Conservation (phyloP, 2,888 invertebrate species). For the Clunio marinus region DNA sequence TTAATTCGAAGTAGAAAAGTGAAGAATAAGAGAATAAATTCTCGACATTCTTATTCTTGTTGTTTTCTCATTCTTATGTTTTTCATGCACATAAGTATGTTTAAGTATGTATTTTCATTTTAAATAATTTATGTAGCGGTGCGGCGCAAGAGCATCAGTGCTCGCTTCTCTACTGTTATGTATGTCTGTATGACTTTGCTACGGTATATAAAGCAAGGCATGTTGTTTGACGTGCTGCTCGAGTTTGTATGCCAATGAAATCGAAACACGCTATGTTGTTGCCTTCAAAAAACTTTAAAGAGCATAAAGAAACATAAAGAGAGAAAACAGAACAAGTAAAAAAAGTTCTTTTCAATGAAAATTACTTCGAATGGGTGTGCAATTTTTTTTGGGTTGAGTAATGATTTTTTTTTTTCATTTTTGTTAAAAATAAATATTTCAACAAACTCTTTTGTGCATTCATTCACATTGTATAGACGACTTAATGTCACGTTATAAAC, state of each 20-base stretch:
- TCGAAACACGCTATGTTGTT: slow-evolving; percentile 27
- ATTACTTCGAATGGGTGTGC: neutral
- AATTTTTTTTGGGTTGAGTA: neutral
- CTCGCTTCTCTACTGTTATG: neutral
- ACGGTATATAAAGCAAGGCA: slow-evolving; percentile 3
- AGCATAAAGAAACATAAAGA: neutral
- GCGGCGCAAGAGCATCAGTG: slow-evolving; percentile 27
- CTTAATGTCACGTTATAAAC: too few species aligned
- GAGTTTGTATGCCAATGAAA: slow-evolving; percentile 35
- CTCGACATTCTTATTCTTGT: neutral
- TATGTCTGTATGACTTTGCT: slow-evolving; percentile 19
- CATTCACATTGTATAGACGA: too few species aligned
- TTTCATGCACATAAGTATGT: neutral
- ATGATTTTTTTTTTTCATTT: too few species aligned
- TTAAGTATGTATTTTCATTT: neutral
- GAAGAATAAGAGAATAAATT: too few species aligned
- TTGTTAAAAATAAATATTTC: too few species aligned
- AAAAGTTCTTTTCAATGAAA: slow-evolving; percentile 1
- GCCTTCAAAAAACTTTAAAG: neutral
- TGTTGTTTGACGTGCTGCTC: slow-evolving; percentile 11
- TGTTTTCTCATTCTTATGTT: neutral
- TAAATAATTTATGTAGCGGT: slow-evolving; percentile 31
- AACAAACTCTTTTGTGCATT: too few species aligned
- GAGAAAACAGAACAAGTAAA: too few species aligned
- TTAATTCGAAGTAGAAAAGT: too few species aligned